Evolutionary conservation across 2,888 invertebrate species (phyloP).

Genomic region (Schrankia costaestrigalis): DNA sequence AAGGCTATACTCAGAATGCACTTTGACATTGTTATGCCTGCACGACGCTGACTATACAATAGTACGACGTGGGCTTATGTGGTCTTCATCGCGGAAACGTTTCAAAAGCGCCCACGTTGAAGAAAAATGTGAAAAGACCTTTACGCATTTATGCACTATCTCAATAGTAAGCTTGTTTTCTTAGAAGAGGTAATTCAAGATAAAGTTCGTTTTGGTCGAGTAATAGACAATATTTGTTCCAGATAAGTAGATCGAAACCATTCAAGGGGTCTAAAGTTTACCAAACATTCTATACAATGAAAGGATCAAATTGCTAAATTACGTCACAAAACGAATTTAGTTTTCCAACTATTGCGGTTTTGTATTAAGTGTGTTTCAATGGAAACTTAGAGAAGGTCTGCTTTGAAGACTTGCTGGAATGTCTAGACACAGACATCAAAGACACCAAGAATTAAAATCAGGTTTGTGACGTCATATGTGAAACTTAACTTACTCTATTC

Average conservation of each 20-base stretch:
- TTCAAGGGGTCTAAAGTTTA: conserved; percentile 28
- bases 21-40: too few relatives aligned
- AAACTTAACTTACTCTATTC: too few relatives aligned
- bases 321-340: conserved; percentile 32
- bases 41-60: too few relatives aligned
- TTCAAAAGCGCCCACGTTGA: too few relatives aligned
- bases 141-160: too few relatives aligned
- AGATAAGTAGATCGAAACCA: conserved; percentile 31
- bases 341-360: conserved; percentile 25
- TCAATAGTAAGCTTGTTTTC: conserved; percentile 36
- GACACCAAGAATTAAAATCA: conserved; percentile 21
- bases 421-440: conserved; percentile 41
- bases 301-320: conserved; percentile 34
- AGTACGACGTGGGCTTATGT: too few relatives aligned
- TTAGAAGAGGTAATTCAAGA: conserved; percentile 37
- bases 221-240: conserved; percentile 42
- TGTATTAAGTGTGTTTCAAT: conserved; percentile 30
- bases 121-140: too few relatives aligned
- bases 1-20: too few relatives aligned
- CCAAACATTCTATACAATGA: conserved; percentile 25
- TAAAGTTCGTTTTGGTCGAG: conserved; percentile 31
- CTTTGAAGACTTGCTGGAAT: conserved; percentile 30
- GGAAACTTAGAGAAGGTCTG: conserved; percentile 32
- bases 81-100: too few relatives aligned
- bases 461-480: too few relatives aligned